These are phyloP conservation scores for Micromussa lordhowensis DNA, from an alignment of 92 coral and sea anemone species.

Conservation along the genomic window DNA sequence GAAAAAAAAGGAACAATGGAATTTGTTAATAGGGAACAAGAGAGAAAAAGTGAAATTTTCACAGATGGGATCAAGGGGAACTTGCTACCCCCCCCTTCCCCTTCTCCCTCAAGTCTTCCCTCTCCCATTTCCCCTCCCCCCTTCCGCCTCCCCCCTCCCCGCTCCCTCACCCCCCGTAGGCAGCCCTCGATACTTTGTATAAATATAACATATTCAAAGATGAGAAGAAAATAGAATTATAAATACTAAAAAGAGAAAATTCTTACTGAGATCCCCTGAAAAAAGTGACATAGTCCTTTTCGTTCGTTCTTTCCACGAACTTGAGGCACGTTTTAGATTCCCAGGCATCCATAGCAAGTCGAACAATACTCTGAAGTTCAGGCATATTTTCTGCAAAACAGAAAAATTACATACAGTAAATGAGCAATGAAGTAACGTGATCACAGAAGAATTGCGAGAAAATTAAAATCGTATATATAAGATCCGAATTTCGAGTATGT, in stretches of 20 bases:
- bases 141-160: too few relatives aligned
- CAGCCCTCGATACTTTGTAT: not conserved
- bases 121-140: too few relatives aligned
- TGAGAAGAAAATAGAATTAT: too few relatives aligned
- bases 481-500: too few relatives aligned
- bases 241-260: not conserved
- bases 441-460: not conserved
- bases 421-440: not conserved
- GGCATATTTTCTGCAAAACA: constrained; percentile 73
- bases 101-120: too few relatives aligned
- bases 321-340: constrained; percentile 71
- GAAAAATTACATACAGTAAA: not conserved
- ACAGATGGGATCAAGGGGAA: too few relatives aligned
- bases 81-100: too few relatives aligned
- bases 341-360: constrained; percentile 77
- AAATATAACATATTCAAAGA: not conserved
- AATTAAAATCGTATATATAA: too few relatives aligned
- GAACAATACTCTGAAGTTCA: constrained; percentile 53
- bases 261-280: constrained; percentile 92
- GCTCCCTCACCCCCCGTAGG: too few relatives aligned
- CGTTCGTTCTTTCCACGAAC: constrained; percentile 61
- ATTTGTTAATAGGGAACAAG: too few relatives aligned
- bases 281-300: constrained; percentile 73
- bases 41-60: too few relatives aligned
- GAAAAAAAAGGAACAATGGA: too few relatives aligned